phyloP scores from a whole-genome alignment of 2,113 vertebrate genomes.

The Sander lucioperca region DNA sequence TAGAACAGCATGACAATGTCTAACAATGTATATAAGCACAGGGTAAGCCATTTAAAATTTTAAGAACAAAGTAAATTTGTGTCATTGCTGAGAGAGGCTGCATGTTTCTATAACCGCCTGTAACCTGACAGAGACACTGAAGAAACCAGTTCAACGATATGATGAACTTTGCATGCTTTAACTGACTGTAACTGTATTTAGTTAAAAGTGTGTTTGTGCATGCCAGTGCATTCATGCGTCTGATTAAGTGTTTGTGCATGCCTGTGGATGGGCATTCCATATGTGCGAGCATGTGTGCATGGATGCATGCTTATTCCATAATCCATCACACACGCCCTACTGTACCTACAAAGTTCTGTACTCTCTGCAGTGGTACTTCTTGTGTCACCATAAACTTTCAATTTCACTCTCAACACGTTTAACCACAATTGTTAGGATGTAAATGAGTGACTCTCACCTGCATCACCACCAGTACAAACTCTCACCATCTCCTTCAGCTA shows the following conservation, averaged over 20 bases:
- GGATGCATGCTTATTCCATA: slow-evolving; percentile 48
- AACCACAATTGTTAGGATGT: background rate
- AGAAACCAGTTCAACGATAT: background rate
- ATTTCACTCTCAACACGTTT: slow-evolving; percentile 1
- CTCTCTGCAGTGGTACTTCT: background rate
- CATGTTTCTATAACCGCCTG: background rate
- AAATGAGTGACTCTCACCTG: slow-evolving; percentile 5
- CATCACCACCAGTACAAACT: background rate
- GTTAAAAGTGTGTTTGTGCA: slow-evolving; percentile 29
- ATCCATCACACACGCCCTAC: slow-evolving; percentile 75
- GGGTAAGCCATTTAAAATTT: background rate
- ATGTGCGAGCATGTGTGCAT: slow-evolving; percentile 56
- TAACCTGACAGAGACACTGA: background rate
- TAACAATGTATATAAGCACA: background rate
- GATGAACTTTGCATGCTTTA: slow-evolving; percentile 12
- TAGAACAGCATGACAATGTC: background rate
- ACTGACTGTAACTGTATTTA: slow-evolving; percentile 21
- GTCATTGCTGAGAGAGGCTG: background rate
- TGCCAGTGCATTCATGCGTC: slow-evolving; percentile 30
- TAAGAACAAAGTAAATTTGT: background rate
- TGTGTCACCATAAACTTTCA: background rate
- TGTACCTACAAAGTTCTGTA: slow-evolving; percentile 5
- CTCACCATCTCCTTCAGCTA: background rate
- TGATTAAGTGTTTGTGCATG: slow-evolving; percentile 38
- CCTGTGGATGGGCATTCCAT: slow-evolving; percentile 51